Conservation (phyloP, 2,888 invertebrate genomes). For the Cyrtodaria siliqua region DNA sequence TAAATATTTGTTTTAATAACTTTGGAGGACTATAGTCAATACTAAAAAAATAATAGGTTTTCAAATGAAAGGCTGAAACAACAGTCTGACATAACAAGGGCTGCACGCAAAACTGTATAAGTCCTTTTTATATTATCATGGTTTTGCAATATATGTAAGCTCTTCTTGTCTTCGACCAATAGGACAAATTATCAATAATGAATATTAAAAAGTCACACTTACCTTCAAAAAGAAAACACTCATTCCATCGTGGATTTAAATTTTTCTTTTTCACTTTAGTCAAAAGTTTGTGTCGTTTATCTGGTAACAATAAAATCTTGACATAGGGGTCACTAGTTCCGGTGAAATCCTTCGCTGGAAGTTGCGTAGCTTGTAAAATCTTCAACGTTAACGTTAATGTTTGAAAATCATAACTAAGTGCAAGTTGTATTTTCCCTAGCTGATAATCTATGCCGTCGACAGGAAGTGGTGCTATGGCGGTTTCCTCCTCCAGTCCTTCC, state of each 20-base stretch:
- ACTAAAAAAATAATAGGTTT: too few species aligned
- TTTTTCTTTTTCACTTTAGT: conserved; percentile 85
- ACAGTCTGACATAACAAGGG: too few species aligned
- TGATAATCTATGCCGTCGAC: conserved; percentile 80
- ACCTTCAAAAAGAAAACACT: conserved; percentile 88
- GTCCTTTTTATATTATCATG: too few species aligned
- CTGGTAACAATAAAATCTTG: conserved; percentile 84
- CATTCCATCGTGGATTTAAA: conserved; percentile 86
- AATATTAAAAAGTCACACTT: too few species aligned
- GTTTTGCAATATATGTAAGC: too few species aligned
- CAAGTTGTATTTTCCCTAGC: conserved; percentile 83
- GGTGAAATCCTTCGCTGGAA: conserved; percentile 85
- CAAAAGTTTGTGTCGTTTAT: conserved; percentile 84
- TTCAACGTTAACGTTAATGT: conserved; percentile 82
- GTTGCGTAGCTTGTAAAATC: conserved; percentile 81
- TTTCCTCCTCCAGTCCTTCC: conserved; percentile 68
- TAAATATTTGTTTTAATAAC: too few species aligned
- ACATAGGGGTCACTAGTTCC: conserved; percentile 86
- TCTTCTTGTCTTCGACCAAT: too few species aligned
- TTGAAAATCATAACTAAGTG: conserved; percentile 83
- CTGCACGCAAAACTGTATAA: too few species aligned
- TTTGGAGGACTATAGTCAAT: too few species aligned
- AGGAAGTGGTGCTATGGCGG: conserved; percentile 52
- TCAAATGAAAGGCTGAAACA: too few species aligned
- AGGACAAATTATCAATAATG: too few species aligned